Percentiles rank a stretch among this genome's conserved stretches.
phyloP scores from a whole-genome alignment of 2,888 invertebrate genomes.

The Thelaira solivaga region DNA sequence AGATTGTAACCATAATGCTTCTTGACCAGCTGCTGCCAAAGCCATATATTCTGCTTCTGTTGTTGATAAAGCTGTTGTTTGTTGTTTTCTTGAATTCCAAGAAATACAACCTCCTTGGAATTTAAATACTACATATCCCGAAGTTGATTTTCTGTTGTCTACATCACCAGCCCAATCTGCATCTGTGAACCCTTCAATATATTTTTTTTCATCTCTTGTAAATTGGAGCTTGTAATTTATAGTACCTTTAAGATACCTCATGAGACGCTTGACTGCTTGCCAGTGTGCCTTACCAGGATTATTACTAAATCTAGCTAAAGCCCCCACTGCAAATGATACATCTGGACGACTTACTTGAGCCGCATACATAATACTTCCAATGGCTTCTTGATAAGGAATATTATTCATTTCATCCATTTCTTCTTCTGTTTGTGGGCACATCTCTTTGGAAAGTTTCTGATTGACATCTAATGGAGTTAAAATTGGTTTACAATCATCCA shows the following conservation, averaged over 20 bases:
- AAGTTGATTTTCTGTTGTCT: slow-evolving; percentile 2
- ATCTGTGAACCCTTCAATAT: slow-evolving; percentile 1
- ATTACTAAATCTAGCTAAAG: slow-evolving; percentile 11
- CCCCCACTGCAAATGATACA: slow-evolving; percentile 1
- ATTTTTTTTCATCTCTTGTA: background rate
- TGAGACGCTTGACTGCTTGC: slow-evolving; percentile 12
- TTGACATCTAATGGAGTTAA: slow-evolving; percentile 24
- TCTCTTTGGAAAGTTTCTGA: slow-evolving; percentile 29
- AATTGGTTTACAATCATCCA: slow-evolving; percentile 22
- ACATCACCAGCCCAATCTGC: slow-evolving; percentile 11
- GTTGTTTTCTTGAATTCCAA: slow-evolving; percentile 13
- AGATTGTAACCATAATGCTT: slow-evolving; percentile 8
- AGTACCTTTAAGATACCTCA: slow-evolving; percentile 2
- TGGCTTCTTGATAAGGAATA: slow-evolving; percentile 9
- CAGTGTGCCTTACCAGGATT: slow-evolving; percentile 17
- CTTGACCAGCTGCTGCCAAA: slow-evolving; percentile 12
- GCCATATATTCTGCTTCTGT: slow-evolving; percentile 31
- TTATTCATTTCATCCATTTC: background rate
- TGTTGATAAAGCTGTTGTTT: slow-evolving; percentile 18
- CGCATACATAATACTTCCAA: slow-evolving; percentile 17
- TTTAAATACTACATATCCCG: slow-evolving; percentile 10
- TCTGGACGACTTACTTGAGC: slow-evolving; percentile 26
- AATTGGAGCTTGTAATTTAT: background rate
- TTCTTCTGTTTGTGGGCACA: slow-evolving; percentile 18
- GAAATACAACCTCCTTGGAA: slow-evolving; percentile 11